Conservation (phyloP, 2,888 invertebrate species). For the Rhyacophila evoluta region DNA sequence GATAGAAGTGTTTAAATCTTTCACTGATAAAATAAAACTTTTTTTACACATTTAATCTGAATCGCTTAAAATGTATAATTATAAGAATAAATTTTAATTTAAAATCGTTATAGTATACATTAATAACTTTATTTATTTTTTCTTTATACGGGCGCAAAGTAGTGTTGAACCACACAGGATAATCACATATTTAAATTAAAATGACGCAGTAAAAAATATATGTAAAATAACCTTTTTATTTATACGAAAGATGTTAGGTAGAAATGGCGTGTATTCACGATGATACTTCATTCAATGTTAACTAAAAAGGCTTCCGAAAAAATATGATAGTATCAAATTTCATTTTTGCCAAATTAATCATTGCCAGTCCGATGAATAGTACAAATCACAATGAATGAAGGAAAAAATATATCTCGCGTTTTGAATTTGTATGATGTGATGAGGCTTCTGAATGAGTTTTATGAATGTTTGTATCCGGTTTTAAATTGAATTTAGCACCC, state of each 20-base stretch:
- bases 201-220: too few relatives aligned
- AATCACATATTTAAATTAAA: too few relatives aligned
- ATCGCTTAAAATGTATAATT: too few relatives aligned
- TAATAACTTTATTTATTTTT: too few relatives aligned
- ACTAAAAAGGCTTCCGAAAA: background rate
- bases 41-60: too few relatives aligned
- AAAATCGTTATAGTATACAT: too few relatives aligned
- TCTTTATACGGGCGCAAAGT: too few relatives aligned
- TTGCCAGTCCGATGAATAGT: slow-evolving; percentile 42
- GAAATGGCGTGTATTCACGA: background rate
- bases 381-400: slow-evolving; percentile 30
- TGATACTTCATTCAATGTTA: background rate
- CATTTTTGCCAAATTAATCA: slow-evolving; percentile 46
- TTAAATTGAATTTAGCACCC: background rate
- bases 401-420: background rate
- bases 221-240: too few relatives aligned
- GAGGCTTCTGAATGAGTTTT: background rate
- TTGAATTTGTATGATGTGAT: background rate
- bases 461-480: background rate
- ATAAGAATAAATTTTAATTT: too few relatives aligned
- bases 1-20: too few relatives aligned
- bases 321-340: slow-evolving; percentile 30
- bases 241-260: background rate
- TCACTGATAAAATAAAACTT: too few relatives aligned
- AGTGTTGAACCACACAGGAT: too few relatives aligned